Percentiles rank a stretch among this genome's conserved stretches.
Evolutionary conservation across 2,113 vertebrate species (phyloP).

Genomic region (Rhynchopsitta pachyrhyncha): DNA sequence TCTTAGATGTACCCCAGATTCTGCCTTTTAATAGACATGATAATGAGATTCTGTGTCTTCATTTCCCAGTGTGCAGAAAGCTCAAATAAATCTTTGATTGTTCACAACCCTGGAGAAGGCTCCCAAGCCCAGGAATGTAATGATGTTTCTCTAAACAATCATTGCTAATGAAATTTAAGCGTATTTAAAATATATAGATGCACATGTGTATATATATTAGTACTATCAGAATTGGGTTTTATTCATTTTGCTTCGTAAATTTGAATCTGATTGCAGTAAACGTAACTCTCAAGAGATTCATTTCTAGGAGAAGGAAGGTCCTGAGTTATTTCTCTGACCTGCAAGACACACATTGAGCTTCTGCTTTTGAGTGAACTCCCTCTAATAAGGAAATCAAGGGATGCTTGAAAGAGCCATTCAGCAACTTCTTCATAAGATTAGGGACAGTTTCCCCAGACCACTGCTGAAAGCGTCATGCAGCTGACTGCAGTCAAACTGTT

Average conservation of each 20-base stretch:
- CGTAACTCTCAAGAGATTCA: slow-evolving; percentile 35
- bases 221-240: slow-evolving; percentile 45
- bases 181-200: slow-evolving; percentile 59
- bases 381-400: slow-evolving; percentile 27
- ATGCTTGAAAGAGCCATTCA: slow-evolving; percentile 34
- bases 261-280: slow-evolving; percentile 47
- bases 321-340: slow-evolving; percentile 47
- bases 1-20: slow-evolving; percentile 85
- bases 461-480: not conserved
- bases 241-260: slow-evolving; percentile 51
- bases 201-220: slow-evolving; percentile 50
- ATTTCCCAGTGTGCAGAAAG: slow-evolving; percentile 82
- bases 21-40: slow-evolving; percentile 85
- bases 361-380: slow-evolving; percentile 21
- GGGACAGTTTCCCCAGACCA: slow-evolving; percentile 5
- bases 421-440: slow-evolving; percentile 35
- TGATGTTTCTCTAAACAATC: slow-evolving; percentile 77
- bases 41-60: slow-evolving; percentile 83
- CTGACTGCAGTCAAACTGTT: not conserved
- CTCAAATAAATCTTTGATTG: slow-evolving; percentile 83
- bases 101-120: slow-evolving; percentile 81
- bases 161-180: slow-evolving; percentile 73
- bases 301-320: slow-evolving; percentile 53
- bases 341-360: slow-evolving; percentile 4
- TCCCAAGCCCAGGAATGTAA: slow-evolving; percentile 66